Conservation (phyloP, 2,113 vertebrate genomes). For the Platichthys flesus region DNA sequence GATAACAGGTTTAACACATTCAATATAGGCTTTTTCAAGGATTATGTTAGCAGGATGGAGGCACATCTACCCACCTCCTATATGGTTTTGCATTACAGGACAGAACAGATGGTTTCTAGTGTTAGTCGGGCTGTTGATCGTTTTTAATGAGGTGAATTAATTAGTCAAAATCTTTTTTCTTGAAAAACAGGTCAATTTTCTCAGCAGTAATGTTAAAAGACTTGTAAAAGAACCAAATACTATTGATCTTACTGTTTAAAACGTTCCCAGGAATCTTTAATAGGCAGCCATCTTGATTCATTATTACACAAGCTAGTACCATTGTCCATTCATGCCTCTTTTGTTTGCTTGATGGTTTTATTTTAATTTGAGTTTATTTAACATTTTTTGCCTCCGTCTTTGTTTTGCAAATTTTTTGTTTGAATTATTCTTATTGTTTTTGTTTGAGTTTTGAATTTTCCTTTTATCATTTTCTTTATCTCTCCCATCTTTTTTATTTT, state of each 20-base stretch:
- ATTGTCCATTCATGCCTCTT: conserved; percentile 63
- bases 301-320: conserved; percentile 72
- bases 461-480: conserved; percentile 93
- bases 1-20: background rate
- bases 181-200: too few species aligned
- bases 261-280: background rate
- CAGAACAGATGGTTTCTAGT: too few species aligned
- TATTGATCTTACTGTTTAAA: too few species aligned
- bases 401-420: conserved; percentile 50
- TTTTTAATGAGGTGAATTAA: too few species aligned
- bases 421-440: conserved; percentile 76
- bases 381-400: conserved; percentile 58
- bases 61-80: too few species aligned
- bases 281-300: conserved; percentile 64
- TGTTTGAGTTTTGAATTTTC: conserved; percentile 85
- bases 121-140: too few species aligned
- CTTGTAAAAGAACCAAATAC: too few species aligned
- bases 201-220: too few species aligned
- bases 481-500: conserved; percentile 94
- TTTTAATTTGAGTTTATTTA: conserved; percentile 29
- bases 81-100: too few species aligned
- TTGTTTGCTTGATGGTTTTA: conserved; percentile 63
- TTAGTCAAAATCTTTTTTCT: too few species aligned
- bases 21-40: too few species aligned
- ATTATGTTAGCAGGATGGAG: too few species aligned